Base-by-base conservation (phyloP, 2,888 invertebrate species). In the Mythimna vitellina region DNA sequence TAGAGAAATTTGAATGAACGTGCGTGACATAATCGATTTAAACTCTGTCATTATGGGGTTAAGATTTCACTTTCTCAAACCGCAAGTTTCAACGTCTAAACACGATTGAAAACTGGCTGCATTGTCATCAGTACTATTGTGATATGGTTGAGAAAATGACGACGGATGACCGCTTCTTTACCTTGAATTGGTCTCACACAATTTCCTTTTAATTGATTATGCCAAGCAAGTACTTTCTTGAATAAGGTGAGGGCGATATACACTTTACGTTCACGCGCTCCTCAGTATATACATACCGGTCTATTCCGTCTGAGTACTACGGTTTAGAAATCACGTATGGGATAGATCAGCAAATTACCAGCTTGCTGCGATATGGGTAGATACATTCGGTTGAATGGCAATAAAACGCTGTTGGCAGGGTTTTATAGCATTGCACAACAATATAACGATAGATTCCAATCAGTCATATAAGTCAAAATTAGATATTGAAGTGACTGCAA, bases 41-140 rank as follows among this genome's bases (percentile, higher is more conserved):
- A 51, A 60, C 22, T 9, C n/a, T 56, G 17, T 54, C 62, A 76
- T 75, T 29, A 22, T 29, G n/a, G 8, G 4, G 0, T 38, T 49
- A 29, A 29, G 29, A 29, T 29, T 29, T 46, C 35, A 38, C 29
- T 51, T 25, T 58, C 17, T 46, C 42, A 58, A 73, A 51, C 49
- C 63, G 58, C 67, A 70, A 73, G 84, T 80, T 82, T 70, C 82
- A 66, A 60, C 77, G 81, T 38, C 83, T 74, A 69, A 84, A 79
- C 71, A 78, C 79, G 64, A 86, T 78, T 60, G 73, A 79, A 85
- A 83, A 91, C 90, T 91, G 88, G 29, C 64, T 53, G 75, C 25
- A 56, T 65, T 64, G 79, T 79, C 86, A 87, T 89, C 86, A 86
- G 9, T 29, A 56, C 25, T 60, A n/a, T 68, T 76, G 38, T 57